These are phyloP conservation scores for Sinonovacula constricta DNA, from an alignment of 1,140 invertebrate genomes.

Conservation along the genomic window DNA sequence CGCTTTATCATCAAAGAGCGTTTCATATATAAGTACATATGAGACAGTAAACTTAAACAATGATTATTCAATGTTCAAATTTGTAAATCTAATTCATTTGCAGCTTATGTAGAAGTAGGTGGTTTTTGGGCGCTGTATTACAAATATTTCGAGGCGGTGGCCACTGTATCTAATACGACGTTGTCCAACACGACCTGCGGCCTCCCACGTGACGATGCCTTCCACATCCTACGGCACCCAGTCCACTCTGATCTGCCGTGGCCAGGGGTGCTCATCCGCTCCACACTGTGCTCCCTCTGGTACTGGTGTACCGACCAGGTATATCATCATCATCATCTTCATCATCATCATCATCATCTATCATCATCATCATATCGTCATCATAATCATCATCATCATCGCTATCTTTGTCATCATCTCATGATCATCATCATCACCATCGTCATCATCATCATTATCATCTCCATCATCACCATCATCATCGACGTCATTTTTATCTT, in stretches of 20 bases:
- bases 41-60: neutral
- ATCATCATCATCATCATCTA: too few relatives aligned
- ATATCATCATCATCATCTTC: too few relatives aligned
- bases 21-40: too few relatives aligned
- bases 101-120: slow-evolving; percentile 79
- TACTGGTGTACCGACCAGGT: slow-evolving; percentile 82
- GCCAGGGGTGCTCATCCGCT: slow-evolving; percentile 79
- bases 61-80: neutral
- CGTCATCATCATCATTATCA: too few relatives aligned
- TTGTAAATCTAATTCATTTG: neutral
- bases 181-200: slow-evolving; percentile 71
- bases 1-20: neutral
- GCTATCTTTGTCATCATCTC: too few relatives aligned
- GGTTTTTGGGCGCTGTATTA: slow-evolving; percentile 77
- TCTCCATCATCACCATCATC: too few relatives aligned
- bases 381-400: too few relatives aligned
- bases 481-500: too few relatives aligned
- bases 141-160: slow-evolving; percentile 73
- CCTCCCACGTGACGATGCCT: slow-evolving; percentile 74
- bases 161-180: slow-evolving; percentile 46
- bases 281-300: slow-evolving; percentile 80
- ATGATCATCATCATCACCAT: too few relatives aligned
- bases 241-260: slow-evolving; percentile 74
- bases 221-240: slow-evolving; percentile 78
- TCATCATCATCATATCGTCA: too few relatives aligned